Conservation (phyloP, 2,113 vertebrate genomes). For the Laterallus jamaicensis region DNA sequence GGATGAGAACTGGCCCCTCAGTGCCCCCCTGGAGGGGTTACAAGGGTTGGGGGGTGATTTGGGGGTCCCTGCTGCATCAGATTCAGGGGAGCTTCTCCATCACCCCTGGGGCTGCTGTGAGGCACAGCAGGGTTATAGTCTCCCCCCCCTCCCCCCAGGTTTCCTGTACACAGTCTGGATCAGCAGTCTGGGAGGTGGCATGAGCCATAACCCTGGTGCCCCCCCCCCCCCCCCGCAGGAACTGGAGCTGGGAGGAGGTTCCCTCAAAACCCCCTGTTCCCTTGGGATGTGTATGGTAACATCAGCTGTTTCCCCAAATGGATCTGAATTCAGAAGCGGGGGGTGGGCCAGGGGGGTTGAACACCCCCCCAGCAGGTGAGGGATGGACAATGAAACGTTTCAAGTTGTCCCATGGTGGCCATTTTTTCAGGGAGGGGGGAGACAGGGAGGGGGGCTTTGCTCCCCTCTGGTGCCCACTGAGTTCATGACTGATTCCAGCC, state of each 20-base stretch:
- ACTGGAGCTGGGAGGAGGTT: too few species aligned
- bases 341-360: fast-evolving
- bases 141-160: fast-evolving
- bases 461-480: background rate
- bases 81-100: too few species aligned
- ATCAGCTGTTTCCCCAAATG: background rate
- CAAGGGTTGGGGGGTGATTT: background rate
- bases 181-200: background rate
- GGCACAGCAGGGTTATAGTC: background rate
- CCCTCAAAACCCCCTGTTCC: background rate
- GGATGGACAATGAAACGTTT: background rate
- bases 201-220: background rate
- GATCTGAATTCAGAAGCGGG: background rate
- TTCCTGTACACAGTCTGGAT: background rate
- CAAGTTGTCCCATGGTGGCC: background rate
- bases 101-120: background rate
- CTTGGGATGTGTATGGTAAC: fast-evolving
- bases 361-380: too few species aligned
- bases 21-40: too few species aligned
- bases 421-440: background rate
- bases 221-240: too few species aligned
- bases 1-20: background rate
- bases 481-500: background rate
- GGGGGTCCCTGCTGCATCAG: background rate
- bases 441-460: background rate